Conservation (phyloP, 1,140 invertebrate genomes). For the Phenacoccus solenopsis region DNA sequence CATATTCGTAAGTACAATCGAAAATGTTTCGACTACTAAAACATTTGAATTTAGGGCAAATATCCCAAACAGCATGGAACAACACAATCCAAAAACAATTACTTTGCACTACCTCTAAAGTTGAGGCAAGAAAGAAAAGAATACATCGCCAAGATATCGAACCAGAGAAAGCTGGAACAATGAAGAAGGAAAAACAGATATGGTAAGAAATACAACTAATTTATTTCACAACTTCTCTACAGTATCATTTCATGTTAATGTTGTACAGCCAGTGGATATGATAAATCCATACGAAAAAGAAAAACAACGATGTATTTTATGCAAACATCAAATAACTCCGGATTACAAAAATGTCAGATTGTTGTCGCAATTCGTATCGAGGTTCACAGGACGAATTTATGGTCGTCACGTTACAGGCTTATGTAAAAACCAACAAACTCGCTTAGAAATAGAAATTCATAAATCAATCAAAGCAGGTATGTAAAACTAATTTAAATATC, state of each 20-base stretch:
- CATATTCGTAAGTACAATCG: no score
- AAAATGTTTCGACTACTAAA: no score
- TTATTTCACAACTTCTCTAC: no score
- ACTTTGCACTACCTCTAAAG: no score
- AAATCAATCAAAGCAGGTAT: slow-evolving; percentile 55
- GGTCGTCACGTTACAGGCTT: slow-evolving; percentile 81
- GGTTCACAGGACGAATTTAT: slow-evolving; percentile 82
- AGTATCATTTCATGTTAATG: neutral
- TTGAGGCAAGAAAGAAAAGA: no score
- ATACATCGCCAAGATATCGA: no score
- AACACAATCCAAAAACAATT: no score
- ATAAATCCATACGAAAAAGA: slow-evolving; percentile 73
- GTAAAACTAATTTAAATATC: neutral
- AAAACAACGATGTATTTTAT: slow-evolving; percentile 66
- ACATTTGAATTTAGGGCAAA: no score
- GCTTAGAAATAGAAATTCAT: slow-evolving; percentile 52
- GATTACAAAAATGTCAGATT: slow-evolving; percentile 88
- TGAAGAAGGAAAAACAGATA: neutral
- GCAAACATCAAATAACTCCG: slow-evolving; percentile 64
- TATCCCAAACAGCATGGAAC: no score
- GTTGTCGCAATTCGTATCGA: slow-evolving; percentile 89
- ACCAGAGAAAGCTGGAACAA: no score
- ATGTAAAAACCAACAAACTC: slow-evolving; percentile 58
- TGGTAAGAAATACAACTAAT: neutral
- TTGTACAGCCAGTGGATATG: slow-evolving; percentile 37